Base-by-base conservation (phyloP, 2,888 invertebrate species). In the Noctua janthina region DNA sequence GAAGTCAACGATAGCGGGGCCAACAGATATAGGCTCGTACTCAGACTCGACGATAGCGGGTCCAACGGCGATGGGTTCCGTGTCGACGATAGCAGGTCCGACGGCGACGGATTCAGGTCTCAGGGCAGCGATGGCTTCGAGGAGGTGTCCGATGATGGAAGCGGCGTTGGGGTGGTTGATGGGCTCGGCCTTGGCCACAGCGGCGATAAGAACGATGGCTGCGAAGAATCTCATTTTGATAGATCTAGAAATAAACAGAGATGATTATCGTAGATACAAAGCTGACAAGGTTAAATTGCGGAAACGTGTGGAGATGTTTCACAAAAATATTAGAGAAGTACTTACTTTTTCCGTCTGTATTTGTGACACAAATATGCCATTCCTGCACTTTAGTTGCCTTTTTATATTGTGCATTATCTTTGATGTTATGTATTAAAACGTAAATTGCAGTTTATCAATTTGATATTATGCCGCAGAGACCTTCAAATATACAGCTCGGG, bases 141-240 rank as follows among this genome's bases (percentile, higher is more conserved):
- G 23, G 6, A 83, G 59, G 13, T 85, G 85, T 10, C 15, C 59
- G 23, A 83, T 70, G 17, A 83, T 46, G 8, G 74, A 20, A 29
- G 23, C 6, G 74, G 92, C 92, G 92, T 90, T 91, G 83, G 93
- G 92, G 93, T 91, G 90, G 79, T 92, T 83, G 92, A 93, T 93
- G 87, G 94, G 75, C 67, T 90, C 87, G 80, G 93, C 93, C 82
- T 93, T 91, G 56, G 94, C 93, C 91, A 93, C 94, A 82, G 94
- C 90, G 83, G 91, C 95, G 90, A 94, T 90, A 64, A 94, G 88
- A 73, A 94, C 93, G 88, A 96, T 87, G 74, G 92, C 92, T 62
- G 94, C 74, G 87, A 95, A 88, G 93, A 91, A 94, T 92, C 94
- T 95, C 95, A 95, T 95, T 72, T 90, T 93, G 85, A 78, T 89